A percentile compares a stretch with the other conserved stretches of the same genome.
Evolutionary conservation across 1,140 invertebrate species (phyloP).

Genomic region (Drosophila willistoni): DNA sequence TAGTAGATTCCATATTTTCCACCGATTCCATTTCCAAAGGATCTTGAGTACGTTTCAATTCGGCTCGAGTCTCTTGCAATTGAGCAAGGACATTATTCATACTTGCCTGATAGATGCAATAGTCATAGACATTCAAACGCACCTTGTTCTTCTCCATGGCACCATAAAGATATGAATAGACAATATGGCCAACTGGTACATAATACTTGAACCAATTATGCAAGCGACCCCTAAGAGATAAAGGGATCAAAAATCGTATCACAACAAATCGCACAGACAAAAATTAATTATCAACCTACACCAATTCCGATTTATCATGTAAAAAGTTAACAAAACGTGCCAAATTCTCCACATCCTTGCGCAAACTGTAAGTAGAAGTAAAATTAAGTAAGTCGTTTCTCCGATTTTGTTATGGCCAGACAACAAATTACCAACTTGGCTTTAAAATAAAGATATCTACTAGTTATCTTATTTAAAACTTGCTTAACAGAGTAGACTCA

Average conservation of each 20-base stretch:
- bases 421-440: too few species aligned
- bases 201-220: slow-evolving; percentile 75
- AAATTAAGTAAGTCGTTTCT: not conserved
- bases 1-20: not conserved
- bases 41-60: slow-evolving; percentile 39
- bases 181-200: slow-evolving; percentile 66
- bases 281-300: slow-evolving; percentile 53
- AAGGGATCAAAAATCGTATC: not conserved
- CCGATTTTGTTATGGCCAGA: too few species aligned
- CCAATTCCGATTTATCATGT: slow-evolving; percentile 65
- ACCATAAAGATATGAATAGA: slow-evolving; percentile 72
- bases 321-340: slow-evolving; percentile 65
- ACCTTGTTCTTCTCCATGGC: slow-evolving; percentile 72
- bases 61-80: slow-evolving; percentile 46
- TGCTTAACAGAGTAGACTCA: too few species aligned
- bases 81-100: slow-evolving; percentile 55
- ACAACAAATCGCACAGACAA: not conserved
- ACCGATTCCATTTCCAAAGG: not conserved
- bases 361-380: slow-evolving; percentile 42
- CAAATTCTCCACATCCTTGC: slow-evolving; percentile 72
- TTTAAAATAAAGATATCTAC: too few species aligned
- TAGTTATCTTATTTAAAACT: too few species aligned
- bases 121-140: slow-evolving; percentile 69
- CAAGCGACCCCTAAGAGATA: slow-evolving; percentile 29
- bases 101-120: slow-evolving; percentile 65